phyloP scores from a whole-genome alignment of 1,140 invertebrate genomes.

The Helicoverpa armigera region DNA sequence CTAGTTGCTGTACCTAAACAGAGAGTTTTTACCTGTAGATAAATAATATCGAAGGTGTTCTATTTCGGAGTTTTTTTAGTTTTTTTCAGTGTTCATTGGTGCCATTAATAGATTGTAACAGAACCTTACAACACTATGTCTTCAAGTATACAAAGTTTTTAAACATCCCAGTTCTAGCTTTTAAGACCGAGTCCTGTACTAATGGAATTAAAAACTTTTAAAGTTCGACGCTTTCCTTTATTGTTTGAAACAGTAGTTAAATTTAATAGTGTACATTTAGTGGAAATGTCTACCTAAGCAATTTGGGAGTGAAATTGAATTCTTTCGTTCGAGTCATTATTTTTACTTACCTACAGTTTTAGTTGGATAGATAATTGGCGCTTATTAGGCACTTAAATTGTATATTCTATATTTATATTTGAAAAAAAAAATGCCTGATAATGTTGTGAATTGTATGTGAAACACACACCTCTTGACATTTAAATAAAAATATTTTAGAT shows the following conservation, averaged over 20 bases:
- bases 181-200: constrained; percentile 24
- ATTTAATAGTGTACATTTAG: constrained; percentile 28
- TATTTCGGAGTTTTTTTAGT: neutral
- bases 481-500: too few relatives aligned
- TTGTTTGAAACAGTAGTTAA: constrained; percentile 19
- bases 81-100: constrained; percentile 2
- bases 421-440: too few relatives aligned
- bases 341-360: neutral
- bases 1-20: too few relatives aligned
- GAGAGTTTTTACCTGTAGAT: too few relatives aligned
- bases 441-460: too few relatives aligned
- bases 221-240: constrained; percentile 40
- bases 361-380: too few relatives aligned
- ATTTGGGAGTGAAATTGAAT: neutral
- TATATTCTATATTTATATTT: too few relatives aligned
- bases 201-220: constrained; percentile 36
- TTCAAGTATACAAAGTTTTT: constrained; percentile 29
- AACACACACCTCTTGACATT: too few relatives aligned
- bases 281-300: constrained; percentile 13
- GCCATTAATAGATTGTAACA: neutral
- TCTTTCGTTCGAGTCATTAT: neutral
- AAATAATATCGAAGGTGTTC: neutral
- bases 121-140: neutral
- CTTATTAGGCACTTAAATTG: too few relatives aligned
- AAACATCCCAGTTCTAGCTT: constrained; percentile 7